Percentiles rank a stretch among this genome's conserved stretches.
phyloP scores from a whole-genome alignment of 2,888 invertebrate genomes.

The Cephus runcator region DNA sequence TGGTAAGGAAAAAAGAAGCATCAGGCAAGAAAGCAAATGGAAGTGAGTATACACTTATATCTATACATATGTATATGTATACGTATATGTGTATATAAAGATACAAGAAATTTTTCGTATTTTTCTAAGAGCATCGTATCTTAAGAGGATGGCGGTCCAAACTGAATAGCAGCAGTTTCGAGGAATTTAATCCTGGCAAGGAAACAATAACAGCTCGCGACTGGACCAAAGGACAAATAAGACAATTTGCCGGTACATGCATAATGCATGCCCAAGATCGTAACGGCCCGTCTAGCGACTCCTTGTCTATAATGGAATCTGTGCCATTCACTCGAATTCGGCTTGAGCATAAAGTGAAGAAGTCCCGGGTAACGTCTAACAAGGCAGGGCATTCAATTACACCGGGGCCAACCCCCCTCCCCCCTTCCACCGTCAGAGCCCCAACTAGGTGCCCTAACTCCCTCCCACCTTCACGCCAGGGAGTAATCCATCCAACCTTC shows the following conservation, averaged over 20 bases:
- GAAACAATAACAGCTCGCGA: not conserved
- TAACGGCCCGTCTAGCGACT: slow-evolving; percentile 38
- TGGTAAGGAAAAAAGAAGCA: not conserved
- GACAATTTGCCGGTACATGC: slow-evolving; percentile 59
- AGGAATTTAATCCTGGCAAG: not conserved
- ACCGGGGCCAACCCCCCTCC: slow-evolving; percentile 35
- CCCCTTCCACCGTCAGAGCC: not conserved
- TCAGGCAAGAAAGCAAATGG: not conserved
- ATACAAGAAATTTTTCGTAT: not conserved
- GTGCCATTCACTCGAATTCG: slow-evolving; percentile 54
- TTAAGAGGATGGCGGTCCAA: not conserved
- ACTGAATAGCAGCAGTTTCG: not conserved
- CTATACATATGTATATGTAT: not conserved
- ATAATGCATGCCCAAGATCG: slow-evolving; percentile 55
- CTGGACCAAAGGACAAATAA: slow-evolving; percentile 42
- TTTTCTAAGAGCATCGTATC: not conserved
- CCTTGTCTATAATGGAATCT: slow-evolving; percentile 64
- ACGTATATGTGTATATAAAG: not conserved
- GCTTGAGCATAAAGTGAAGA: slow-evolving; percentile 51
- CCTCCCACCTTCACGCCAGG: not conserved
- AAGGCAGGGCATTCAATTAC: slow-evolving; percentile 60
- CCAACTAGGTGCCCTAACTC: not conserved
- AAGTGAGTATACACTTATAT: too few relatives aligned
- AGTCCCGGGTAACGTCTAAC: slow-evolving; percentile 54
- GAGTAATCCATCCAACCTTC: not conserved